These are phyloP conservation scores for Caenorhabditis sp. DNA, from an alignment of 2,888 invertebrate genomes.

Conservation along the genomic window DNA sequence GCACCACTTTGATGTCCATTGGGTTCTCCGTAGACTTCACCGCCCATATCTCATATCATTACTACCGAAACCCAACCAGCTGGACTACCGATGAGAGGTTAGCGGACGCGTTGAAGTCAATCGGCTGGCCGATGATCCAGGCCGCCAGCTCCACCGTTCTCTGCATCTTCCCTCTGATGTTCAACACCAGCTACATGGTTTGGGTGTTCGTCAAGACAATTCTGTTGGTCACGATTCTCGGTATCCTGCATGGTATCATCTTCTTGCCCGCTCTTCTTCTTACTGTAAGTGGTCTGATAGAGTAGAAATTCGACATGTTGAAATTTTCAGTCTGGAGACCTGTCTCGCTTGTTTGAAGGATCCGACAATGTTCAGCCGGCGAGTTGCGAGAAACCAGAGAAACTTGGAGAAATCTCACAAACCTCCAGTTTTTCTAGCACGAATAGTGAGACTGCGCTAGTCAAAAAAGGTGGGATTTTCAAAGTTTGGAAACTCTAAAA, in stretches of 20 bases:
- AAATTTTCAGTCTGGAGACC: slow-evolving; percentile 51
- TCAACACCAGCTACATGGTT: slow-evolving; percentile 76
- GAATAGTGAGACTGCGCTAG: slow-evolving; percentile 39
- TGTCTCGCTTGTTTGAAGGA: slow-evolving; percentile 27
- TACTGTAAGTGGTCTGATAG: slow-evolving; percentile 63
- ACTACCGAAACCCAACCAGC: slow-evolving; percentile 73
- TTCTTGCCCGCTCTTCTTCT: slow-evolving; percentile 75
- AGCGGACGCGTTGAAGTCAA: slow-evolving; percentile 74
- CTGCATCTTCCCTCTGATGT: slow-evolving; percentile 71
- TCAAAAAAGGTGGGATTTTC: slow-evolving; percentile 36
- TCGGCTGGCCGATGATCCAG: slow-evolving; percentile 80
- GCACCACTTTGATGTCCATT: slow-evolving; percentile 76
- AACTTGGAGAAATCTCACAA: slow-evolving; percentile 45
- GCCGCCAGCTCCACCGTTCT: slow-evolving; percentile 75
- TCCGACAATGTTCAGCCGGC: slow-evolving; percentile 12
- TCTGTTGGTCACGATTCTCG: slow-evolving; percentile 72
- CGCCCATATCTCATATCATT: slow-evolving; percentile 78
- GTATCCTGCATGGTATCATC: slow-evolving; percentile 76
- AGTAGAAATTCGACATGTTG: background rate
- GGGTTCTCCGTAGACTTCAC: slow-evolving; percentile 75
- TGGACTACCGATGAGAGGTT: slow-evolving; percentile 74
- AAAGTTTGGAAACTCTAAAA: background rate
- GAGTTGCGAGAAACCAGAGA: background rate
- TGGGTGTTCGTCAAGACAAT: slow-evolving; percentile 76
- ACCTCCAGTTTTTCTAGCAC: slow-evolving; percentile 57